Base-by-base conservation (phyloP, 2,888 invertebrate species). In the Pomacea canaliculata region DNA sequence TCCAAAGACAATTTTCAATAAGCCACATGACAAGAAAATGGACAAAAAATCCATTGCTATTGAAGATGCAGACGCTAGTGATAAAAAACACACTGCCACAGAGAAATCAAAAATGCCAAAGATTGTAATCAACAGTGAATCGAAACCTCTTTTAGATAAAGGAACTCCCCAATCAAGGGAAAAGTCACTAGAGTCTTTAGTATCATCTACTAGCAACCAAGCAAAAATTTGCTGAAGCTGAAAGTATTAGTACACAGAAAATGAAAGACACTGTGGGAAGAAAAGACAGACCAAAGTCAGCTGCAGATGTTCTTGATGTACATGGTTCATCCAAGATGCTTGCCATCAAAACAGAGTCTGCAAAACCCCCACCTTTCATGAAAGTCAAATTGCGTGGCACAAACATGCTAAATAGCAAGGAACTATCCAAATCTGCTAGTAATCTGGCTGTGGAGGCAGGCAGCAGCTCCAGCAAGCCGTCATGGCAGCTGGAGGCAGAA, bases 401-500 rank as follows among this genome's bases (percentile, higher is more conserved):
- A 5, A n/a, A 51, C 10, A n/a, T 59, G 46, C 13, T 18, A n/a
- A 67, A 67, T 16, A 23, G 62, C 46, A 74, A 68, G 23, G 74
- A 69, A 13, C 68, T 68, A 37, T n/a, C 69, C 48, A 69, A 74
- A n/a, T 69, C 74, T 27, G 63, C 59, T 19, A 66, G 49, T 49
- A 59, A 37, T 19, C 13, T 63, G 2, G 23, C 8, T 56, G 10
- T 69, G 18, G 46, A 70, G 10, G 37, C 51, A 10, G 13, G 48
- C 18, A 49, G 67, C 13, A 69, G 60, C 9, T 13, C 37, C 56
- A 27, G 27, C 37, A 80, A 84, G 66, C 81, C 85, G 63, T 82
- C 81, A 37, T 88, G 88, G 88, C 86, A 88, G 79, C 78, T 82
- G 73, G 89, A 89, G 71, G 89, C 87, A 18, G 85, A 86, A 68